Evolutionary conservation across 2,797 vertebrate species (phyloP).

Genomic region (Lutjanus campechanus): DNA sequence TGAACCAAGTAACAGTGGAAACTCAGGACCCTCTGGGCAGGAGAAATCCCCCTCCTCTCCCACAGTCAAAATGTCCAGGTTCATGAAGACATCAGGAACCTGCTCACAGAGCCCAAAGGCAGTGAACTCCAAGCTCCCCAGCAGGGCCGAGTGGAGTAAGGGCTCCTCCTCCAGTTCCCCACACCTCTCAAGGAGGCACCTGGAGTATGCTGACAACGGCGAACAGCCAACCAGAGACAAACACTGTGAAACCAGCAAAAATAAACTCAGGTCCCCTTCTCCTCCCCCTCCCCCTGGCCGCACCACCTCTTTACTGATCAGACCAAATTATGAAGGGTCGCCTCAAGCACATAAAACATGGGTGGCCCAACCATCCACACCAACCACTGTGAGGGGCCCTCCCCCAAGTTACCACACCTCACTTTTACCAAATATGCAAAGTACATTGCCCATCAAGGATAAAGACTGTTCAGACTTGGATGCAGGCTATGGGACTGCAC

Average conservation of each 20-base stretch:
- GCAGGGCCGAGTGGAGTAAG: constrained; percentile 77
- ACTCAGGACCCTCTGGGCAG: constrained; percentile 69
- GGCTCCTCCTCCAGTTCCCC: constrained; percentile 79
- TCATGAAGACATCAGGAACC: constrained; percentile 84
- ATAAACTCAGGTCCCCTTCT: constrained; percentile 85
- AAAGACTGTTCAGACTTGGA: constrained; percentile 83
- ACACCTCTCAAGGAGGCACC: constrained; percentile 78
- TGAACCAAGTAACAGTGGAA: constrained; percentile 64
- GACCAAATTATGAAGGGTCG: constrained; percentile 86
- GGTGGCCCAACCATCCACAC: constrained; percentile 69
- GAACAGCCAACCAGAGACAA: constrained; percentile 89
- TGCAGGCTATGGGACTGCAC: constrained; percentile 82
- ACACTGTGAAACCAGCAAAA: constrained; percentile 82
- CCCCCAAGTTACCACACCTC: constrained; percentile 85
- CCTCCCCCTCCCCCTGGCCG: constrained; percentile 90
- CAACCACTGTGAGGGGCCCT: constrained; percentile 83
- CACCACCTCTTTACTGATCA: constrained; percentile 89
- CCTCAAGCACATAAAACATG: constrained; percentile 82
- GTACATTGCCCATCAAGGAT: constrained; percentile 82
- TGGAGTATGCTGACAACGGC: constrained; percentile 74
- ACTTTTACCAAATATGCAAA: constrained; percentile 83
- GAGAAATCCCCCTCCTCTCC: constrained; percentile 85
- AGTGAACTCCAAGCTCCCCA: constrained; percentile 64
- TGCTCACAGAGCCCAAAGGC: constrained; percentile 80
- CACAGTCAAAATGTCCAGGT: constrained; percentile 85